Evolutionary conservation across 2,797 vertebrate genomes (phyloP), one percentile per base, ranked within the genome.

Genomic region (Australoheros facetus): DNA sequence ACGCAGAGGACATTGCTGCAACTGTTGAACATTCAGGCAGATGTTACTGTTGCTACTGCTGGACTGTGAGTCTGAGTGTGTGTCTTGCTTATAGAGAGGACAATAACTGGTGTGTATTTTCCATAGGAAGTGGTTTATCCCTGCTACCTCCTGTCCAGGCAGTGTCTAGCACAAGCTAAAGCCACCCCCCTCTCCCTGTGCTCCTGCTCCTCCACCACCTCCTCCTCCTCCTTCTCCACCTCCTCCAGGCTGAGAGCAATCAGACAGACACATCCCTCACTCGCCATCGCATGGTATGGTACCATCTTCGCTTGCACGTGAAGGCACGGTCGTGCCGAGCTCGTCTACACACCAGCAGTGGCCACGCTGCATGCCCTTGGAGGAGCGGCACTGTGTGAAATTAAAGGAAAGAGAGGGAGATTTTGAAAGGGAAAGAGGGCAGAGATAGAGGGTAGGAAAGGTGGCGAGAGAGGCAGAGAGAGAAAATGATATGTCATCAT

Each of bases 311-410:
- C 90, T 92, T 17, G 88, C 82, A 56, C 72, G 92, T 12, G 93
- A 88, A 1, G 93, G 85, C 88, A 97, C 77, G 2, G 94, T 88
- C 23, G 92, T 89, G 75, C 97, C 97, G 55, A 96, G 94, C 84
- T 96, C 96, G 2, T 97, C 96, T 90, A 98, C 97, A 37, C 97
- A 98, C 97, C 97, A 98, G 92, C 97, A 98, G 75, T 96, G 95
- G 75, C 97, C 97, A 9, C 97, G 95, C 90, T 96, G 96, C 95
- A 96, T 97, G 70, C 97, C 97, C 91, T 96, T 97, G 76, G 97
- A 98, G 81, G 97, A 97, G 73, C 95, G 96, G 73, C 97, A 98
- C 97, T 98, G 91, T 19, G 87, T 11, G 56, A 78, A 79, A 85
- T 86, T n/a, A 79, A 51, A 72, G 78, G 56, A 83, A 37, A 26